Conservation (phyloP, 2,797 vertebrate genomes). For the Sebastiscus tertius region DNA sequence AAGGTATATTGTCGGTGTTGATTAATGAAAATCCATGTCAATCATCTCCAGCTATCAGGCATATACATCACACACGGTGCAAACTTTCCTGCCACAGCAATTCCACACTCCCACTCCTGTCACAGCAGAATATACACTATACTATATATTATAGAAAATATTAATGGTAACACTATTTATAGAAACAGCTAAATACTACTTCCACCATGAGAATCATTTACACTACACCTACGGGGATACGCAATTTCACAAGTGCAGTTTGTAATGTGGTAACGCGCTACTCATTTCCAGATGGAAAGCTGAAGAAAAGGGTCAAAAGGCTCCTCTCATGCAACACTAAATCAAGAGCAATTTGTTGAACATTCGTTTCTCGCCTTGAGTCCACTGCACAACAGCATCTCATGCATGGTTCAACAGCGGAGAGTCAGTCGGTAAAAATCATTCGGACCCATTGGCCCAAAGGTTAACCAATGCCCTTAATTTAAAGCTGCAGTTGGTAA, state of each 20-base stretch:
- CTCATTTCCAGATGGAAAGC: conserved; percentile 24
- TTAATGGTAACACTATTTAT: not conserved
- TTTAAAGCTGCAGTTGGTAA: not conserved
- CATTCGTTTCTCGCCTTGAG: not conserved
- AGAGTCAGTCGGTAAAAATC: not conserved
- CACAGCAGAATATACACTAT: not conserved
- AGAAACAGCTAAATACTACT: not conserved
- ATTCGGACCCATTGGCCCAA: not conserved
- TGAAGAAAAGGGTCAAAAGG: conserved; percentile 20
- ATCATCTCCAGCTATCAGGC: not conserved
- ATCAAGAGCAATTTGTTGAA: conserved; percentile 6
- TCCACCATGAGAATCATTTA: not conserved
- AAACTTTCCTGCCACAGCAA: not conserved
- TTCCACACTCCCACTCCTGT: not conserved
- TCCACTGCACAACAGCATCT: not conserved
- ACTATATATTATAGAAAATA: not conserved
- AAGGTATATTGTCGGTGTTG: not conserved
- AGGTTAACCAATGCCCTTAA: not conserved
- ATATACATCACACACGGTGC: not conserved
- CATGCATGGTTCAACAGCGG: not conserved
- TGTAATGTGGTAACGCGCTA: not conserved
- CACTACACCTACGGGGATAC: not conserved
- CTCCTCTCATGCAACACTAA: not conserved
- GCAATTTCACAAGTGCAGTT: conserved; percentile 12
- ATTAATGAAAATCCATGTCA: conserved; percentile 16